Base-by-base conservation (phyloP, 2,797 vertebrate species). In the Scomberomorus guttatus region DNA sequence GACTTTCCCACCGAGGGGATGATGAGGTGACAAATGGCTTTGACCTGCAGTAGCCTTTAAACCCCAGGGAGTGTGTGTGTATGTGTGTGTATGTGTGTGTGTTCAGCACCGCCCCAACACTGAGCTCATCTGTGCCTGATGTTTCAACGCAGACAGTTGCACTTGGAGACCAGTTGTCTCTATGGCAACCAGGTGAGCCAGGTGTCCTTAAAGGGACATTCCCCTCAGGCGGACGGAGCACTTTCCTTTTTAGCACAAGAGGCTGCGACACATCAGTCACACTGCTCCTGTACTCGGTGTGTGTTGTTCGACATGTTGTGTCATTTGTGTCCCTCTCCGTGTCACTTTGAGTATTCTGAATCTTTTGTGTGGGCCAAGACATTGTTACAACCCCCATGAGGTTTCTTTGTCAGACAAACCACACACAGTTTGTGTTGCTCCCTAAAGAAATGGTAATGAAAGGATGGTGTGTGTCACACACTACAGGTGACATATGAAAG, bases 151-250 rank as follows among this genome's bases (percentile, higher is more conserved):
- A 57, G 59, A 60, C 3, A 3, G 74, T 76, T 77, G 81, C 70
- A 44, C 58, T 17, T 39, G 78, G 86, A 75, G 75, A 87, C 80
- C 27, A 20, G 37, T 2, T 6, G 72, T 89, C 81, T 64, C 88
- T 6, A 78, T 50, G 70, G 77, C 44, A 65, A 92, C 88, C 89
- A 92, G 88, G 91, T 90, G 72, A 87, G 79, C 62, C 78, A 87
- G 80, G 79, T 85, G 61, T 68, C 42, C 64, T 60, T 75, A 68
- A 77, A 82, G 82, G 59, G 61, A 50, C 51, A 42, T 20, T 54
- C 72, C 69, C 77, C 44, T 55, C 48, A 32, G 6, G 29, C 29
- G 29, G 29, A 32, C 6, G 6, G 29, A 32, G 29, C 29, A 29
- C 27, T 29, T 22, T 14, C 52, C 1, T 50, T 25, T 22, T 29